These are phyloP conservation scores for Polymixis lichenea DNA, from an alignment of 2,888 invertebrate species.

Conservation along the genomic window DNA sequence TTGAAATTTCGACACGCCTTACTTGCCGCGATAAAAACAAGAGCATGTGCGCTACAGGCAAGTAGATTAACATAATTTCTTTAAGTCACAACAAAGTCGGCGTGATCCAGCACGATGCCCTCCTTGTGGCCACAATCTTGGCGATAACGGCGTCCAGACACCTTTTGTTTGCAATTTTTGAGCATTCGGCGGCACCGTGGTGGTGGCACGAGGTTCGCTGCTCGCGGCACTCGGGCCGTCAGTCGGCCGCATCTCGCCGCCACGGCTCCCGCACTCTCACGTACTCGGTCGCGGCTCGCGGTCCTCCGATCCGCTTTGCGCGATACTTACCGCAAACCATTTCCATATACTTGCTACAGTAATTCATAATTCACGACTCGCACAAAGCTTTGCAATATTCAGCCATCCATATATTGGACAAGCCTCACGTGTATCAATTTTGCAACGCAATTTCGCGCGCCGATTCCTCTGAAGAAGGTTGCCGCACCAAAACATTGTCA, in stretches of 20 bases:
- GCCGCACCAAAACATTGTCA: constrained; percentile 73
- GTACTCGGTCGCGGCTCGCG: constrained; percentile 61
- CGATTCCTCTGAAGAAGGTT: constrained; percentile 76
- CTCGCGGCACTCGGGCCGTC: constrained; percentile 66
- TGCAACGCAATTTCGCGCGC: constrained; percentile 78
- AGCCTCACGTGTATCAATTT: constrained; percentile 79
- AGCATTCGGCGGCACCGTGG: constrained; percentile 71
- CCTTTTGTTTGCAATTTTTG: constrained; percentile 76
- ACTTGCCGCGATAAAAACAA: constrained; percentile 8
- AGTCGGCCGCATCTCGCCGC: constrained; percentile 75
- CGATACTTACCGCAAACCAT: constrained; percentile 62
- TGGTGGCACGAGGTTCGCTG: constrained; percentile 66
- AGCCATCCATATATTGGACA: constrained; percentile 71
- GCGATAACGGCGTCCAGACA: constrained; percentile 71
- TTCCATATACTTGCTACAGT: constrained; percentile 73
- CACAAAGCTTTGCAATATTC: constrained; percentile 75
- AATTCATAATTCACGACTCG: constrained; percentile 73
- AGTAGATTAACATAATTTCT: constrained; percentile 37
- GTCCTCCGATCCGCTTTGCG: constrained; percentile 62
- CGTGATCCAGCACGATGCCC: constrained; percentile 60
- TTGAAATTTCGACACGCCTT: constrained; percentile 17
- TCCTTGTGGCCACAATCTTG: constrained; percentile 55
- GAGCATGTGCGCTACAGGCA: constrained; percentile 24
- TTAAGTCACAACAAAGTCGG: constrained; percentile 40
- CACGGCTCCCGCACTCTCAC: constrained; percentile 72